Base-by-base conservation (phyloP, 1,140 invertebrate genomes). In the Trialeurodes vaporariorum region DNA sequence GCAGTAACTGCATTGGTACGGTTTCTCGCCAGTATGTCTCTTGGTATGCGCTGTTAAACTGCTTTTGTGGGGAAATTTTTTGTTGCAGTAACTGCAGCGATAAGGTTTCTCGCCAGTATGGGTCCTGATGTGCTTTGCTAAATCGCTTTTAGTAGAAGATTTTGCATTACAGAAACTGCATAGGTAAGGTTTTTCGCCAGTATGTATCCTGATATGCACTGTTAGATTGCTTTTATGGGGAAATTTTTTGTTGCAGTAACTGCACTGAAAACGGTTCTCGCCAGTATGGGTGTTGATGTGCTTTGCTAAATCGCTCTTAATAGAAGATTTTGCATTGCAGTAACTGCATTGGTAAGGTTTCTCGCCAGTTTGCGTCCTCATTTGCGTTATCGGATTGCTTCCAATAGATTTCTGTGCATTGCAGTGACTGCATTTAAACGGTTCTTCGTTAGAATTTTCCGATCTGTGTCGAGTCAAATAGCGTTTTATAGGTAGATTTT, bases 331-430 rank as follows among this genome's bases (percentile, higher is more conserved):
- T 40, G 27, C 49, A 13, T 26, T 26, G 27, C 63, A 64, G 17
- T 9, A 21, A 21, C 70, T 71, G 64, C 80, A 81, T 0, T 71
- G 68, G 27, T 79, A 78, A 60, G 77, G 78, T 66, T 80, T 72
- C 49, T 81, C 80, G 2, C 81, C 81, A 12, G 86, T 85, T 71
- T 92, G 90, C 12, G 87, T 90, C 25, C 88, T 80, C 74, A 90
- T 80, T 72, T 92, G 89, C 69, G 90, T 87, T 72, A 90, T 91
- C 2, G 93, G 76, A 83, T 93, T 0, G 83, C 85, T 73, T 17
- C 40, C 60, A 17, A n/a, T n/a, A n/a, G n/a, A n/a, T n/a, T n/a
- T n/a, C n/a, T n/a, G n/a, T n/a, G n/a, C n/a, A n/a, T n/a, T n/a
- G n/a, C n/a, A n/a, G n/a, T n/a, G n/a, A n/a, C n/a, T n/a, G n/a